phyloP scores from a whole-genome alignment of 2,888 invertebrate genomes.

The Aquatica leii region DNA sequence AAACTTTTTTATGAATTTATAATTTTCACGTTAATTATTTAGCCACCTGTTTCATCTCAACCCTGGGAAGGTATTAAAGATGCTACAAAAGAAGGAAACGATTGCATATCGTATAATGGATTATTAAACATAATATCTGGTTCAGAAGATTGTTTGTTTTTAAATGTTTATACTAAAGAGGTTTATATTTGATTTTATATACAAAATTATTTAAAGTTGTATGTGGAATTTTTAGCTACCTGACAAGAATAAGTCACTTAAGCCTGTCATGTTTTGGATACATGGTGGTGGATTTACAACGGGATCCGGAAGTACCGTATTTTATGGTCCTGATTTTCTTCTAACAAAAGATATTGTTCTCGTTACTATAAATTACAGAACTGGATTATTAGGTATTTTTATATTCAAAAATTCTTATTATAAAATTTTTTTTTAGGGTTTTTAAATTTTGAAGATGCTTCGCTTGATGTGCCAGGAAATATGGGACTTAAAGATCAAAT shows the following conservation, averaged over 20 bases:
- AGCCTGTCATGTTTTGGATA: constrained; percentile 60
- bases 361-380: constrained; percentile 56
- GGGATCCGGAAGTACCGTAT: constrained; percentile 52
- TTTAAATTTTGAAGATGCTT: constrained; percentile 56
- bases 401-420: background rate
- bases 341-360: constrained; percentile 56
- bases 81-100: too few relatives aligned
- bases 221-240: constrained; percentile 32
- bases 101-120: too few relatives aligned
- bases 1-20: too few relatives aligned
- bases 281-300: constrained; percentile 58
- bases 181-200: too few relatives aligned
- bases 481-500: constrained; percentile 62
- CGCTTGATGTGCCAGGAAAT: constrained; percentile 60
- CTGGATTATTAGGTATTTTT: constrained; percentile 52
- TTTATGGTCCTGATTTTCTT: constrained; percentile 56
- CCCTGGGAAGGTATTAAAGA: too few relatives aligned
- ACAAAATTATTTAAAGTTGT: too few relatives aligned
- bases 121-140: too few relatives aligned
- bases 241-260: constrained; percentile 24
- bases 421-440: constrained; percentile 51
- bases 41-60: too few relatives aligned
- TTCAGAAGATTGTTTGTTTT: too few relatives aligned
- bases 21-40: too few relatives aligned
- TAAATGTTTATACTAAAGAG: too few relatives aligned